Evolutionary conservation across 2,797 vertebrate species (phyloP), one percentile per base, ranked within the genome.

Genomic region (Gobionotothen gibberifrons): DNA sequence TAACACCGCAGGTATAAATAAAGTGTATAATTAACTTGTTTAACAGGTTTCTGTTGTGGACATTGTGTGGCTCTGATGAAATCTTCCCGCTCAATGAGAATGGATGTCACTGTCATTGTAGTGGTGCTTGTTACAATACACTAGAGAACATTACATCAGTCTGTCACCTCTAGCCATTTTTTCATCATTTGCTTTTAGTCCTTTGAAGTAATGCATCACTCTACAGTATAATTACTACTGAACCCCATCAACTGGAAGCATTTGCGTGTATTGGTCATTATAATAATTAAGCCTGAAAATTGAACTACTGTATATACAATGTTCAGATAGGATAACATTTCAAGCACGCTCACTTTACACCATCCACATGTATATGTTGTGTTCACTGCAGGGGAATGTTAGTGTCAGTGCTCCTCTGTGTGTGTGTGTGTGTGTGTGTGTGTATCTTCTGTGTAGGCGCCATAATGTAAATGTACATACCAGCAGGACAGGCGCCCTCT

Each of bases 401-500:
- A 13, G 12, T 46, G 43, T 68, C n/a, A 14, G 51, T 3, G 40
- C 47, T 26, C 5, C 11, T 66, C 19, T n/a, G 57, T 40, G 29
- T 9, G 39, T 16, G 51, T 52, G 13, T 9, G 51, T 53, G 51
- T 19, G 47, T 51, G 29, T 22, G 40, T 3, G 0, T 22, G 58
- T n/a, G 22, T 29, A 14, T 81, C 44, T 73, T 59, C 4, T 53
- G 65, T 65, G 76, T 21, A 42, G 49, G 74, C 2, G 1, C 9
- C 26, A 8, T 62, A 54, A 78, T 69, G 55, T 58, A 68, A 79
- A 70, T 49, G 55, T 72, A 94, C 97, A 0, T 95, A 99, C 98
- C 98, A 11, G 96, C 94, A 13, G 97, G 96, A 87, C 98, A 99
- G 0, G 96, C 96, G 22, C 98, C 98, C 84, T 99, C 97, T 1